Percentiles rank a stretch among this genome's conserved stretches.
Evolutionary conservation across 2,113 vertebrate species (phyloP).

Genomic region (Clarias macrocephalus): DNA sequence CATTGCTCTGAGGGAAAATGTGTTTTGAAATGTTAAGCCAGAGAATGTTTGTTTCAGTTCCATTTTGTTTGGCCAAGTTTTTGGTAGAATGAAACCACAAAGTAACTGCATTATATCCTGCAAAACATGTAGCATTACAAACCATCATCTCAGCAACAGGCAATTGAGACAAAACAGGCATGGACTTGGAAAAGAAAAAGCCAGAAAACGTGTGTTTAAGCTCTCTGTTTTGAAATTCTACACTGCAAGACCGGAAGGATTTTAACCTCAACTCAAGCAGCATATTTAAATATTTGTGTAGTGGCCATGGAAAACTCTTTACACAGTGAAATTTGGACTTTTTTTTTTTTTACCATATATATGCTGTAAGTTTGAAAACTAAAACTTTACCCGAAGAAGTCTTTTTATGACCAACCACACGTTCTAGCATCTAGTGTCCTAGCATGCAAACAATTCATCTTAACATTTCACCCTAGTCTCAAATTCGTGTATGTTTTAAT

Average conservation of each 20-base stretch:
- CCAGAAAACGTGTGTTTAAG: not conserved
- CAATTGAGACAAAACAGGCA: constrained; percentile 18
- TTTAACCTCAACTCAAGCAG: constrained; percentile 11
- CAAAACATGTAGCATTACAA: constrained; percentile 5
- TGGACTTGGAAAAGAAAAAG: not conserved
- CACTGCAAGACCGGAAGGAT: not conserved
- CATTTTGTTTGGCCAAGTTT: constrained; percentile 6
- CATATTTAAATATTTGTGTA: constrained; percentile 16
- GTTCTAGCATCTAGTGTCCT: not conserved
- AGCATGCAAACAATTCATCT: no score
- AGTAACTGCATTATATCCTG: constrained; percentile 23
- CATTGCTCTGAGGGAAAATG: constrained; percentile 8
- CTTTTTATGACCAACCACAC: not conserved
- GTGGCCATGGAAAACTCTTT: not conserved
- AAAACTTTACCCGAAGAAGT: no score
- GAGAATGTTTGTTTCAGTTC: constrained; percentile 29
- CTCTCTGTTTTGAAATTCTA: not conserved
- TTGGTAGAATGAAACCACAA: constrained; percentile 12
- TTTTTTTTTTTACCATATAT: not conserved
- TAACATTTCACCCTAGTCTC: no score
- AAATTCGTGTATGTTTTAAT: no score
- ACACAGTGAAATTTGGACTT: not conserved
- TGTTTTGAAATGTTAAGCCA: constrained; percentile 16
- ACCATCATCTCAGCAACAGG: constrained; percentile 8
- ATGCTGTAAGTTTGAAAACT: not conserved